Base-by-base conservation (phyloP, 2,888 invertebrate genomes). In the Campoplex nolae region DNA sequence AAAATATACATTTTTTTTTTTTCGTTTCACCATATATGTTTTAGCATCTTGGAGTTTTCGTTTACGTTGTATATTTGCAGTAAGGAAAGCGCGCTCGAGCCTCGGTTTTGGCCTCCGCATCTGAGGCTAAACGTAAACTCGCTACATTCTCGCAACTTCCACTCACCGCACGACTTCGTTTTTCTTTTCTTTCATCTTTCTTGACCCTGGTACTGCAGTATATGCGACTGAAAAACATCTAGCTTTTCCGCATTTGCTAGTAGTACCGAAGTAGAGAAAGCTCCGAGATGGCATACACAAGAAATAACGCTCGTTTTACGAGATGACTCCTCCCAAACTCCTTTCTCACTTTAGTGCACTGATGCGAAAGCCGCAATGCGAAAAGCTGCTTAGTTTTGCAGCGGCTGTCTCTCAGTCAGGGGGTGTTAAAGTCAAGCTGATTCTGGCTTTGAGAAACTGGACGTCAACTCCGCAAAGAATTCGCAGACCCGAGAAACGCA, bases 331-430 rank as follows among this genome's bases (percentile, higher is more conserved):
- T 75, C 45, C 54, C 28, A 11, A 67, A 70, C 28, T 56, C 62
- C 62, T 16, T 23, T 70, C 42, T 28, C n/a, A 32, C 45, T 79
- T 45, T 35, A 23, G 38, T 32, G 56, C 70, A 76, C 58, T 7
- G 23, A 68, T 32, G 68, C 56, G 56, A 70, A 70, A 77, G 79
- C 77, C 83, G 86, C 84, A 87, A 84, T 87, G 87, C 87, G 87
- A 87, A 85, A 87, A 80, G 79, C 87, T 67, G 70, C 75, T 54
- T 38, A 58, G 71, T 74, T 74, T 77, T 56, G 62, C 62, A 62
- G 58, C 68, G 38, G 58, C 77, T 70, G 70, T 70, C 76, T 87
- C 82, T 35, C 68, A 11, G 77, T 62, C 67, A 62, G 68, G 65
- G 70, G 51, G 87, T 87, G 78, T 71, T 82, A 68, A 74, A 62